phyloP scores from a whole-genome alignment of 2,888 invertebrate species.

The Diaperis boleti region DNA sequence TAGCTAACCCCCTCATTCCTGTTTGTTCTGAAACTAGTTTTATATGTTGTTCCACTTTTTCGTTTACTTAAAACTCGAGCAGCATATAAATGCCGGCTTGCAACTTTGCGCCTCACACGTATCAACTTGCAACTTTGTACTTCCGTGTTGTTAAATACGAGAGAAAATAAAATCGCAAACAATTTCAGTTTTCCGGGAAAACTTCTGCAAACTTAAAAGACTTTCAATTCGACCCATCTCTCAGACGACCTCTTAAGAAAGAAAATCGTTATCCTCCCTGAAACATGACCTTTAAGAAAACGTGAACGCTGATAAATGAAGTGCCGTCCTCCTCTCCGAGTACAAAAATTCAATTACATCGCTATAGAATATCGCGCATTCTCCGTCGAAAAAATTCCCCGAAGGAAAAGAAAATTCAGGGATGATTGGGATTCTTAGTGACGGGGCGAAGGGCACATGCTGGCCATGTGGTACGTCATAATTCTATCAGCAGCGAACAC shows the following conservation, averaged over 20 bases:
- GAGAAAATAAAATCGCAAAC: no score
- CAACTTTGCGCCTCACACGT: no score
- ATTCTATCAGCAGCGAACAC: neutral
- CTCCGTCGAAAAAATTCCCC: neutral
- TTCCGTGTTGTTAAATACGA: no score
- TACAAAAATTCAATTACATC: constrained; percentile 20
- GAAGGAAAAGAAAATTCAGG: neutral
- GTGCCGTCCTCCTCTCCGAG: neutral
- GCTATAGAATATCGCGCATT: constrained; percentile 12
- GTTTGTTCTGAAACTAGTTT: no score
- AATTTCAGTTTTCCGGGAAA: neutral
- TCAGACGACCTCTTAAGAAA: neutral
- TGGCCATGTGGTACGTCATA: no score
- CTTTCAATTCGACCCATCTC: neutral
- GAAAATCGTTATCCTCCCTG: neutral
- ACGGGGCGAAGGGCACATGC: no score
- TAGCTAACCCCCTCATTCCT: no score
- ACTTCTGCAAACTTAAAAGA: neutral
- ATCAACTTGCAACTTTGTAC: no score
- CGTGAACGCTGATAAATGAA: constrained; percentile 16
- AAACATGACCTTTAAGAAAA: neutral
- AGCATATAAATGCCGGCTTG: no score
- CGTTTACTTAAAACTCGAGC: no score
- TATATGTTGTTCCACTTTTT: no score
- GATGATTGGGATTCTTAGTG: neutral